These are phyloP conservation scores for Helicoverpa zea DNA, from an alignment of 1,140 invertebrate species.

Conservation along the genomic window DNA sequence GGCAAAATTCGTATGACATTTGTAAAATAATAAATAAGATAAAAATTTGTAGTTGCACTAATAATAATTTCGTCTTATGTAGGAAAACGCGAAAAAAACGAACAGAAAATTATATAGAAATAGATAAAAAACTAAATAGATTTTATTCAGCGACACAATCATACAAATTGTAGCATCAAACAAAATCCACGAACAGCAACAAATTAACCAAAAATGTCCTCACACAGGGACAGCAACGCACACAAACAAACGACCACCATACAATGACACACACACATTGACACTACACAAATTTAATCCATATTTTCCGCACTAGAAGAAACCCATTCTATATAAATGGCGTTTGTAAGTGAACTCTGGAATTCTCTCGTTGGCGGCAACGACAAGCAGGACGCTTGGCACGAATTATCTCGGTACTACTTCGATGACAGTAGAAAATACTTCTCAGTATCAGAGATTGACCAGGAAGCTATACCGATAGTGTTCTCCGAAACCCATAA, in stretches of 20 bases:
- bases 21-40: not conserved
- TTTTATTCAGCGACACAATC: not conserved
- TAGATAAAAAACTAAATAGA: not conserved
- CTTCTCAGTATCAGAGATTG: constrained; percentile 89
- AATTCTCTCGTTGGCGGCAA: constrained; percentile 80
- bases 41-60: not conserved
- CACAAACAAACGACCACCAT: constrained; percentile 32
- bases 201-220: not conserved
- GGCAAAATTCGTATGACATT: too few species aligned
- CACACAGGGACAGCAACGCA: constrained; percentile 28
- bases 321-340: constrained; percentile 71
- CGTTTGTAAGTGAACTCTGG: constrained; percentile 82
- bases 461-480: constrained; percentile 88
- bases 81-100: too few species aligned
- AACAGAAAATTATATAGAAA: too few species aligned
- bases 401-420: constrained; percentile 86
- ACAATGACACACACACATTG: constrained; percentile 51
- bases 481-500: constrained; percentile 87
- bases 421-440: constrained; percentile 88
- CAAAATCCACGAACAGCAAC: not conserved
- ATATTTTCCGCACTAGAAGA: constrained; percentile 55
- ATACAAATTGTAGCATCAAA: constrained; percentile 4
- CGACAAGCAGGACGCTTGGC: constrained; percentile 74
- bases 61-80: too few species aligned
- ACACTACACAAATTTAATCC: constrained; percentile 54